Conservation (phyloP, 2,113 vertebrate species). For the Tetrao urogallus region DNA sequence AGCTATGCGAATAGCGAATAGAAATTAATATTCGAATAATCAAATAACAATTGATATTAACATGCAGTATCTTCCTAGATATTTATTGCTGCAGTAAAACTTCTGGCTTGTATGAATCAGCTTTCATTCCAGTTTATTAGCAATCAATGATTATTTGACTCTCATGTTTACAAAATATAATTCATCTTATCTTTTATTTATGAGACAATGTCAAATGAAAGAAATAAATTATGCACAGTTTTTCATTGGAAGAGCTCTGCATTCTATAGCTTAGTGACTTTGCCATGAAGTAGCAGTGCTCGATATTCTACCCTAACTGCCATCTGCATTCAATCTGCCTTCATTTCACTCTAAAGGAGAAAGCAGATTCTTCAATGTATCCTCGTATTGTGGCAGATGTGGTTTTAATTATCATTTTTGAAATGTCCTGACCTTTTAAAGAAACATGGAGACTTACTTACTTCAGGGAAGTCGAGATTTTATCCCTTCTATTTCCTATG, state of each 20-base stretch:
- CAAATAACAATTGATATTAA: slow-evolving; percentile 30
- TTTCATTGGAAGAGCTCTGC: slow-evolving; percentile 16
- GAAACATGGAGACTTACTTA: background rate
- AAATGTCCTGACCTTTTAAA: background rate
- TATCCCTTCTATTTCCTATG: background rate
- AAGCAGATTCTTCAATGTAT: background rate
- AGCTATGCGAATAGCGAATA: background rate
- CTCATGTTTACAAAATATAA: slow-evolving; percentile 65
- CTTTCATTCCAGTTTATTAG: slow-evolving; percentile 61
- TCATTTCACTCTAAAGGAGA: background rate
- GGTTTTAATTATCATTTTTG: background rate
- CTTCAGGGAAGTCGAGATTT: background rate
- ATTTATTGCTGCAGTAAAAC: slow-evolving; percentile 29
- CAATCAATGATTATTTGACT: slow-evolving; percentile 66
- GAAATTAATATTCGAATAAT: slow-evolving; percentile 39
- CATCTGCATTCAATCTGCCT: slow-evolving; percentile 5
- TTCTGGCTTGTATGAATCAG: slow-evolving; percentile 18
- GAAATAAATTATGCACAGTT: slow-evolving; percentile 26
- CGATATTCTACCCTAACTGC: slow-evolving; percentile 31
- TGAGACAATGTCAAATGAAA: slow-evolving; percentile 59
- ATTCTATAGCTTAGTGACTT: slow-evolving; percentile 1
- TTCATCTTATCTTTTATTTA: slow-evolving; percentile 75
- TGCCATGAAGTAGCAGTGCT: background rate
- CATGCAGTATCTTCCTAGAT: background rate
- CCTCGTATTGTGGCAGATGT: background rate